phyloP scores from a whole-genome alignment of 2,113 vertebrate genomes.

The Ariopsis seemanni region DNA sequence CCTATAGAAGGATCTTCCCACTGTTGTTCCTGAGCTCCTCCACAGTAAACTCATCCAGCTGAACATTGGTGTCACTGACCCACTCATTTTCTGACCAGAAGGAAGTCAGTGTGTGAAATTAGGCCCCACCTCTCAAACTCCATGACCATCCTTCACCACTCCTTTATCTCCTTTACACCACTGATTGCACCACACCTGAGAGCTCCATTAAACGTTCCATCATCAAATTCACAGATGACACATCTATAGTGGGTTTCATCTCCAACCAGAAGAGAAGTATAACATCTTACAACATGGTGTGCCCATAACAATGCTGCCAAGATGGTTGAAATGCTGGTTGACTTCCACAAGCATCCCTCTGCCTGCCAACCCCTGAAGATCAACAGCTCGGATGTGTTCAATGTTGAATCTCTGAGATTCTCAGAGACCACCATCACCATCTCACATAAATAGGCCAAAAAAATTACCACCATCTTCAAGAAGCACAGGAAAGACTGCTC shows the following conservation, averaged over 20 bases:
- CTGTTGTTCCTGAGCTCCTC: too few relatives aligned
- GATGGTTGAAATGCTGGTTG: too few relatives aligned
- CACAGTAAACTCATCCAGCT: not conserved
- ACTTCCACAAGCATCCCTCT: not conserved
- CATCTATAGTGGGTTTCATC: not conserved
- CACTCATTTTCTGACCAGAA: too few relatives aligned
- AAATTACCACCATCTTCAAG: too few relatives aligned
- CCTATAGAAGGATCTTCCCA: too few relatives aligned
- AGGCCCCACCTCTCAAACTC: too few relatives aligned
- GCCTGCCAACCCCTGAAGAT: not conserved
- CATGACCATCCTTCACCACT: not conserved
- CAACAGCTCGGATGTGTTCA: not conserved
- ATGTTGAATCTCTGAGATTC: not conserved
- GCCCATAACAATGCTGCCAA: not conserved
- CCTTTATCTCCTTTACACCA: too few relatives aligned
- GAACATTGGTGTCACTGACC: too few relatives aligned
- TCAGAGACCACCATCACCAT: not conserved
- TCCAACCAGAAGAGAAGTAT: not conserved
- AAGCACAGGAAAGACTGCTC: not conserved
- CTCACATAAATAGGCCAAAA: not conserved
- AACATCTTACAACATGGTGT: not conserved
- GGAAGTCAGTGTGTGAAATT: too few relatives aligned
- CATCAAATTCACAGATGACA: not conserved
- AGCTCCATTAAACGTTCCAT: not conserved
- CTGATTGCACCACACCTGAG: not conserved